phyloP scores from a whole-genome alignment of 2,113 vertebrate genomes.

The Saguinus imperator region DNA sequence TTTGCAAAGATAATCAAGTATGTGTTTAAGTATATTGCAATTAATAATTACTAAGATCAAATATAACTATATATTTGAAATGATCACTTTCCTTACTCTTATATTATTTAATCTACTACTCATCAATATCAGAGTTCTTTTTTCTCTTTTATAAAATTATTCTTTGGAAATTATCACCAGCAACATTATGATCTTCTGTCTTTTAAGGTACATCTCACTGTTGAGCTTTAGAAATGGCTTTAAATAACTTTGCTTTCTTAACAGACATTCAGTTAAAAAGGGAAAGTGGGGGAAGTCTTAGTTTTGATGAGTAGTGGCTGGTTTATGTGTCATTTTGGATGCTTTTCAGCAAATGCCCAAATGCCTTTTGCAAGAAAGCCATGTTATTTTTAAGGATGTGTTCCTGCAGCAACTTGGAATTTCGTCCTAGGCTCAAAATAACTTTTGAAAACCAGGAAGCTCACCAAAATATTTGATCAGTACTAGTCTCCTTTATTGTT shows the following conservation, averaged over 20 bases:
- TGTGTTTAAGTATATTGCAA: conserved; percentile 9
- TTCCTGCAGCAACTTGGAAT: not conserved
- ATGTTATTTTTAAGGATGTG: not conserved
- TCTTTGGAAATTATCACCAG: not conserved
- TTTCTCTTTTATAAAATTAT: not conserved
- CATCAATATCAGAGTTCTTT: not conserved
- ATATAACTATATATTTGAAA: conserved; percentile 23
- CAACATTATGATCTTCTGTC: not conserved
- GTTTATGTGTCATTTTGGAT: not conserved
- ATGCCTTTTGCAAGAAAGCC: not conserved
- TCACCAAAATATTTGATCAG: not conserved
- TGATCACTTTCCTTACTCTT: conserved; percentile 33
- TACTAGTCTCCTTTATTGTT: not conserved
- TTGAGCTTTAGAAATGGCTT: not conserved
- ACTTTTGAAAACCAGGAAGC: conserved; percentile 15
- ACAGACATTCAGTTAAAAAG: not conserved
- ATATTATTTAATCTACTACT: not conserved
- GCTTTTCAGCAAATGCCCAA: not conserved
- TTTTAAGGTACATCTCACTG: conserved; percentile 17
- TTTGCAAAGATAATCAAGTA: not conserved
- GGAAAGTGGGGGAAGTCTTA: not conserved
- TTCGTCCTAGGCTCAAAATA: not conserved
- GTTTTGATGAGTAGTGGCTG: not conserved
- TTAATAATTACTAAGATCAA: conserved; percentile 43
- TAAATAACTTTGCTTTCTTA: conserved; percentile 42